Evolutionary conservation across 1,140 invertebrate species (phyloP), one percentile per base, ranked within the genome.

Genomic region (Aphaenogaster rudis): DNA sequence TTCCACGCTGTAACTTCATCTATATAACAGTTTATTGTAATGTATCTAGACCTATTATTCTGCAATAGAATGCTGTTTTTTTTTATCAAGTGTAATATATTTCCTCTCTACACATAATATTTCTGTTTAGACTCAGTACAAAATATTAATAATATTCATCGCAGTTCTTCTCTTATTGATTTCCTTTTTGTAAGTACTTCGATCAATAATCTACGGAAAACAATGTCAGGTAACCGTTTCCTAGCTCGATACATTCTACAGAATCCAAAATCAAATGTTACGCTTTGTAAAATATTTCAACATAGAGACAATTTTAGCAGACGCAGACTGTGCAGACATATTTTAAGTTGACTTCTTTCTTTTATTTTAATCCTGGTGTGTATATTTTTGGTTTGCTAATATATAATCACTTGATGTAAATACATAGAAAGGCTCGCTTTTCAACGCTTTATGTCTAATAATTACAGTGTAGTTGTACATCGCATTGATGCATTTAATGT

Each of bases 71-170:
- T 84, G 67, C 33, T 76, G n/a, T 54, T 64, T 28, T 17, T 11
- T 64, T 50, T 39, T n/a, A 28, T 69, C 66, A 69, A 17, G 3
- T 76, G 69, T 15, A 57, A 84, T 67, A 61, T 76, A 36, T 74
- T 39, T 84, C n/a, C 21, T 74, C 13, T 61, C 42, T 61, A 63
- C 28, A 42, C 45, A 59, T 33, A 80, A 80, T 72, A 76, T 84
- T 28, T 76, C 42, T 48, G 33, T 48, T 48, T 63, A 82, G 52
- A 71, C 48, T 81, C 50, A 11, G 69, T 84, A 84, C 54, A 84
- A 84, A 84, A 74, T 74, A 84, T 74, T 74, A 82, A 21, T 74
- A 74, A 74, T 82, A 72, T 74, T 59, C 61, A 80, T 72, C 42
- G 54, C 80, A 74, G n/a, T 61, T 50, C 33, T 33, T 61, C 39